Conservation (phyloP, 2,797 vertebrate genomes). For the Brachyrhaphis roseni region DNA sequence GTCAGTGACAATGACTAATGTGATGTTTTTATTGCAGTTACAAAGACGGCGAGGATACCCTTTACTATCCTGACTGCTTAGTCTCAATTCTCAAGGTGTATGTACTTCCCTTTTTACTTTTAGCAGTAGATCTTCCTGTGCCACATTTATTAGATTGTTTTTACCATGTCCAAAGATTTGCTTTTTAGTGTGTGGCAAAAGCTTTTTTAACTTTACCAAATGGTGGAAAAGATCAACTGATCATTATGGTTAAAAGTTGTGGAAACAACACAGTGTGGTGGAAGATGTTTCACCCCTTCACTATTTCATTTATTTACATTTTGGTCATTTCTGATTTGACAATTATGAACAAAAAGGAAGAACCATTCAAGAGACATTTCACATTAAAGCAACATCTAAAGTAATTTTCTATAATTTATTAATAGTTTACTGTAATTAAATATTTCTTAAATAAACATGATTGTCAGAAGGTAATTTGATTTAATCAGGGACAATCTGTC, state of each 20-base stretch:
- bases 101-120: constrained; percentile 2
- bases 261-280: neutral
- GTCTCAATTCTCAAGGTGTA: constrained; percentile 48
- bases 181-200: neutral
- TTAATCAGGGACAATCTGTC: neutral
- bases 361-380: neutral
- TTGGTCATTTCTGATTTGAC: neutral
- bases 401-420: neutral
- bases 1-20: neutral
- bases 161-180: neutral
- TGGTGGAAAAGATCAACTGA: neutral
- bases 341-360: neutral
- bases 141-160: neutral
- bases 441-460: neutral
- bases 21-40: constrained; percentile 3
- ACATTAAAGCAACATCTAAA: neutral
- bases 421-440: neutral
- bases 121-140: neutral
- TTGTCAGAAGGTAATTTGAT: neutral
- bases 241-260: neutral
- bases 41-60: constrained; percentile 7
- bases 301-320: neutral
- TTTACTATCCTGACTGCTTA: constrained; percentile 35
- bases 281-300: neutral
- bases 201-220: neutral